phyloP scores from a whole-genome alignment of 2,888 invertebrate species.

The Acanthosepion lycidas region DNA sequence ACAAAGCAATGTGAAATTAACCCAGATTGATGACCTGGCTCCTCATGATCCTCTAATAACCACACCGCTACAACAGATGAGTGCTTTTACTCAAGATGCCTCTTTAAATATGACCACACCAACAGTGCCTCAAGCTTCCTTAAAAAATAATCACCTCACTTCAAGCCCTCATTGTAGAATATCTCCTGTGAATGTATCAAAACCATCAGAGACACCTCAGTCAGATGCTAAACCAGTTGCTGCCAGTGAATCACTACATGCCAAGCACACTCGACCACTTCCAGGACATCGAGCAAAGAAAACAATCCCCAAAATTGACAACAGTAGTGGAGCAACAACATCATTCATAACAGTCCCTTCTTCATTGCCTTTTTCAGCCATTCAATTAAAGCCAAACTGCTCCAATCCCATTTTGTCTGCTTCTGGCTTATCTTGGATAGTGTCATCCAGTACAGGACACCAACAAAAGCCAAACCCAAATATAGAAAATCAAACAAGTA shows the following conservation, averaged over 20 bases:
- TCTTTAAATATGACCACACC: neutral
- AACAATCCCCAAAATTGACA: neutral
- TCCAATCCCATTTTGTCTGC: neutral
- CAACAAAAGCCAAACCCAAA: neutral
- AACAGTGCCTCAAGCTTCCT: slow-evolving; percentile 33
- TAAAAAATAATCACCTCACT: neutral
- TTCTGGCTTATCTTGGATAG: neutral
- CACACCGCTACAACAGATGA: neutral
- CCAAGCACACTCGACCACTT: neutral
- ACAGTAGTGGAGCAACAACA: neutral
- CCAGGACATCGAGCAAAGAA: neutral
- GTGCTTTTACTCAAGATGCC: neutral
- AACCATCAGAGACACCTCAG: neutral
- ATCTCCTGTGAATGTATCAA: neutral
- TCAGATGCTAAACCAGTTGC: neutral
- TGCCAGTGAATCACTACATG: neutral
- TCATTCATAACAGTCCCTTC: neutral
- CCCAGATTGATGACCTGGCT: neutral
- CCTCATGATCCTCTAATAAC: neutral
- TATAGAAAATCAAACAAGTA: neutral
- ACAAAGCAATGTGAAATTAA: neutral
- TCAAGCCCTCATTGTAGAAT: neutral
- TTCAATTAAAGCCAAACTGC: neutral
- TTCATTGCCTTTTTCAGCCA: neutral
- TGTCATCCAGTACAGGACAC: neutral